Base-by-base conservation (phyloP, 2,888 invertebrate species). In the Erynnis tages region DNA sequence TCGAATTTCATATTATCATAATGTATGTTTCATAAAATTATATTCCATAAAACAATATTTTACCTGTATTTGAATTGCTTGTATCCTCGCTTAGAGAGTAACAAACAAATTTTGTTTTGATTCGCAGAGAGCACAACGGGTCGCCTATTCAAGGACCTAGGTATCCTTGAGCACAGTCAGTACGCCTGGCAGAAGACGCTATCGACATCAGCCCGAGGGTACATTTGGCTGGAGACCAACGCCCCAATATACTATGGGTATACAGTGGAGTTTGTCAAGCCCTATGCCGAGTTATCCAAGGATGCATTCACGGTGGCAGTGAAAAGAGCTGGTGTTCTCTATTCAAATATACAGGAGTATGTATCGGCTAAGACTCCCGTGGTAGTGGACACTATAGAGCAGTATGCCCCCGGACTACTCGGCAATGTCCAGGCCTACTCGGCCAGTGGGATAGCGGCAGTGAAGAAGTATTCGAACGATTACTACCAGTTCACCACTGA, bases 391-490 rank as follows among this genome's bases (percentile, higher is more conserved):
- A 82, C 83, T 0, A 90, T 95, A 63, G 94, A 95, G 45, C 82
- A 92, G 56, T 94, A 95, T 68, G 92, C 92, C 6, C 95, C 95
- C 0, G 94, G 95, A n/a, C 77, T 94, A 54, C 73, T 94, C 14
- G 91, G 91, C 8, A 91, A 91, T 64, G 87, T 94, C 11, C 91
- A 92, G 61, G 79, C 83, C 27, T 85, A 90, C 53, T 80, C 90
- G 0, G 67, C 69, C 5, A 75, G 79, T 10, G 88, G 85, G 0
- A 86, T 90, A 61, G 76, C 76, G 27, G 67, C 85, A 30, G 76
- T 89, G 8, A 90, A 84, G 71, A 85, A 88, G 53, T 82, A 86
- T 54, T 88, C 90, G 1, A 72, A 71, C 23, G 82, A 91, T 53
- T 91, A 91, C 64, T 91, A 90, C 61, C 82, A 87, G 60, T 73